Conservation (phyloP, 2,113 vertebrate species). For the Murina feae region DNA sequence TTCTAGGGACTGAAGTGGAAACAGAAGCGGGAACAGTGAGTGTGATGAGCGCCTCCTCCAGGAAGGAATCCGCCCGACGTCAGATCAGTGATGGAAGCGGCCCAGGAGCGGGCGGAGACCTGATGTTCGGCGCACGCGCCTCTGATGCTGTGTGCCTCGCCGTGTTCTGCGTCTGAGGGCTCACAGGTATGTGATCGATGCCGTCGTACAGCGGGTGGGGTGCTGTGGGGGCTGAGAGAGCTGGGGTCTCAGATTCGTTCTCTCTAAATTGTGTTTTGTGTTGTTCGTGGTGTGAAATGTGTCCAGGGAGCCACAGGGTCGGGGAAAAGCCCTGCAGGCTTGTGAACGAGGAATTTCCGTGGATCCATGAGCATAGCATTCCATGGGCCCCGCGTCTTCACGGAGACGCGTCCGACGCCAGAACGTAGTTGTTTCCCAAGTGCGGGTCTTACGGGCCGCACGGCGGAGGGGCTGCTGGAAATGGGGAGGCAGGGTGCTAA, state of each 20-base stretch:
- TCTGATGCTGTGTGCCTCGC: background rate
- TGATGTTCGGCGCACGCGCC: rapidly evolving
- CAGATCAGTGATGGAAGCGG: background rate
- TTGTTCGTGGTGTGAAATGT: constrained; percentile 14
- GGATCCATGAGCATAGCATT: background rate
- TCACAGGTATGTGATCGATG: background rate
- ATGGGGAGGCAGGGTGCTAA: no score
- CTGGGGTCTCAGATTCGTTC: background rate
- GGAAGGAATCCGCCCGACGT: background rate
- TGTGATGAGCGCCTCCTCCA: background rate
- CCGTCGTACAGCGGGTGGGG: background rate
- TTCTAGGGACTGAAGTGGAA: background rate
- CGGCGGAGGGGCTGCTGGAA: no score
- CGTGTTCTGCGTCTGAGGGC: background rate
- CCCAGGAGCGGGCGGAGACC: background rate
- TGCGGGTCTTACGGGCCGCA: background rate
- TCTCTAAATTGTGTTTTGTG: constrained; percentile 11
- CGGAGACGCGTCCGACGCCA: no score
- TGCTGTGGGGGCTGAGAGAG: background rate
- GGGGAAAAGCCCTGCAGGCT: background rate
- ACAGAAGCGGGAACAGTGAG: background rate
- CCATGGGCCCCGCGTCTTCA: background rate
- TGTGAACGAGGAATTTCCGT: background rate
- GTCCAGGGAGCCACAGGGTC: background rate
- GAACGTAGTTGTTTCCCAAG: background rate